A percentile compares a stretch with the other conserved stretches of the same genome.
These are phyloP conservation scores for Phylloscopus collybita DNA, from an alignment of 2,797 vertebrate genomes.

Conservation along the genomic window DNA sequence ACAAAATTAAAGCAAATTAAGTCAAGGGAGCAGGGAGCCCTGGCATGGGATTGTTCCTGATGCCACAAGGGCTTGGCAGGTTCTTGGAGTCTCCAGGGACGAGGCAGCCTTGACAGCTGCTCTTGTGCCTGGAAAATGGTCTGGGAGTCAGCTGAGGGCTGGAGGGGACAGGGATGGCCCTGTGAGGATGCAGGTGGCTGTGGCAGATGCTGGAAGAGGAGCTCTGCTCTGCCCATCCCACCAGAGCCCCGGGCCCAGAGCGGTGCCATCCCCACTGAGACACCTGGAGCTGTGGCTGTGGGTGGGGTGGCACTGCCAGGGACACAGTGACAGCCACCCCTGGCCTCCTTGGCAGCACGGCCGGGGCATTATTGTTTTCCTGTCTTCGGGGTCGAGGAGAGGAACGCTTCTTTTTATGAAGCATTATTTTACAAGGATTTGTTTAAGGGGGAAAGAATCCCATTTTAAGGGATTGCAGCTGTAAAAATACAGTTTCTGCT, in stretches of 20 bases:
- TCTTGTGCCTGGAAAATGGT: not conserved
- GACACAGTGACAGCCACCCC: not conserved
- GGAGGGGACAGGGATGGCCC: not conserved
- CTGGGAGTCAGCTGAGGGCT: not conserved
- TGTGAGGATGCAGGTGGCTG: not conserved
- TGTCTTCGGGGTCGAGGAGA: conserved; percentile 25
- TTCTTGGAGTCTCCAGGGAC: not conserved
- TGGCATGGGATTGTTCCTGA: not conserved
- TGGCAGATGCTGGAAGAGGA: not conserved
- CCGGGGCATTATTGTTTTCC: not conserved
- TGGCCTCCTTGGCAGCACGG: rapidly evolving
- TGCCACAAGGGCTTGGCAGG: not conserved
- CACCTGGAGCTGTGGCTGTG: rapidly evolving
- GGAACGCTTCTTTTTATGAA: conserved; percentile 73
- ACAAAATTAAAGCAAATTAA: not conserved
- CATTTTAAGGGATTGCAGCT: conserved; percentile 77
- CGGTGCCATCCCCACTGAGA: rapidly evolving
- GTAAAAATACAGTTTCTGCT: conserved; percentile 77
- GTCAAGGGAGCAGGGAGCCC: not conserved
- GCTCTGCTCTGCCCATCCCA: not conserved
- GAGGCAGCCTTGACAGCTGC: not conserved
- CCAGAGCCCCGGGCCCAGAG: rapidly evolving
- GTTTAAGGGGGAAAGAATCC: conserved; percentile 73
- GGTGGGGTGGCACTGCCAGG: not conserved
- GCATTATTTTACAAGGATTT: conserved; percentile 76